Evolutionary conservation across 2,113 vertebrate species (phyloP), one percentile per base, ranked within the genome.

Genomic region (Neopipo cinnamomea): DNA sequence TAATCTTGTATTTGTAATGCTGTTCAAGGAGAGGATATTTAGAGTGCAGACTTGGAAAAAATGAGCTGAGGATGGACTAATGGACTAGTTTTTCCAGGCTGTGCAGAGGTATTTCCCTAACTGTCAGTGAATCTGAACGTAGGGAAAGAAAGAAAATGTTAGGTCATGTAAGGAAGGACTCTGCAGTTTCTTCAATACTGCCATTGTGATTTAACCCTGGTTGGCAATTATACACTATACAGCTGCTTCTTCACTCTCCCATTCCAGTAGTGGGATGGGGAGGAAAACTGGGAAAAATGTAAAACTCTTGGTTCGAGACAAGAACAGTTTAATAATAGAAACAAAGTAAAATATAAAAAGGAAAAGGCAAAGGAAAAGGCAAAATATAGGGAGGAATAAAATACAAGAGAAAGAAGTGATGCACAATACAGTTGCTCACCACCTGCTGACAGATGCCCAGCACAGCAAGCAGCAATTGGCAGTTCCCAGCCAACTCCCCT

Each of bases 391-490:
- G 9, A 70, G 3, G 37, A 53, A 10, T 9, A 44, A 55, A 65
- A 42, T 19, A 7, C 6, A 28, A 39, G 30, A 35, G 11, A 41
- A 76, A 62, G 55, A 56, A 42, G 8, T 42, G 30, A 16, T 47
- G 5, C 35, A 31, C 10, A 23, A 27, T 35, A 35, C 14, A 61
- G 1, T 53, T 75, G 28, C 12, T 49, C 18, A 42, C 18, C 35
- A 33, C 25, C 30, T 62, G 71, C 41, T 83, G 63, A 35, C 25
- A 5, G 8, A 70, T 49, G 55, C 11, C 35, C 24, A 76, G 30
- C 21, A 41, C 31, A 27, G 77, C 1, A 18, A 77, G 41, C 30
- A 76, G 21, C 21, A 35, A 9, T 23, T 0, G 0, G 30, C 24
- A 90, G 41, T 22, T 70, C 31, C n/a, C 47, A 83, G 41, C 5